phyloP scores from a whole-genome alignment of 2,797 vertebrate genomes.

The Botia almorhae region DNA sequence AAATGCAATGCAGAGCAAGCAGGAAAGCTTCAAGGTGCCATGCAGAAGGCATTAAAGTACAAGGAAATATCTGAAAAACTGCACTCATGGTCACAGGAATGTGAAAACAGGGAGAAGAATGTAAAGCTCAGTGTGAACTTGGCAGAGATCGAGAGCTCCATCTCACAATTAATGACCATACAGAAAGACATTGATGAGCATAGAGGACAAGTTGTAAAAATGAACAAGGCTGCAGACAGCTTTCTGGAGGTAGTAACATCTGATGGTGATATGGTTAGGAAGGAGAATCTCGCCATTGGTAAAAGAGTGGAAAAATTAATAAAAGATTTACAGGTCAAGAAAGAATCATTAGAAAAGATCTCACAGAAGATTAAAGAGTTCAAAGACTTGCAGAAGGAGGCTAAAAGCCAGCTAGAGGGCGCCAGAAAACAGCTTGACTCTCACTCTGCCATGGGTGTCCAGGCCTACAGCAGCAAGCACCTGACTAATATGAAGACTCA shows the following conservation, averaged over 20 bases:
- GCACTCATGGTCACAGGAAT: slow-evolving; percentile 86
- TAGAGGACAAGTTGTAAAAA: slow-evolving; percentile 85
- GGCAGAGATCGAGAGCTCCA: slow-evolving; percentile 78
- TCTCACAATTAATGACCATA: slow-evolving; percentile 84
- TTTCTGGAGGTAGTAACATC: slow-evolving; percentile 84
- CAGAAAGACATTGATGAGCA: slow-evolving; percentile 94
- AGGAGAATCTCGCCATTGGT: slow-evolving; percentile 79
- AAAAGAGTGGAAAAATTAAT: slow-evolving; percentile 82
- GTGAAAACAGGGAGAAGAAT: slow-evolving; percentile 75
- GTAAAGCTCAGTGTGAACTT: slow-evolving; percentile 82
- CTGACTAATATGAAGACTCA: slow-evolving; percentile 91
- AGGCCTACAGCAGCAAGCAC: slow-evolving; percentile 90
- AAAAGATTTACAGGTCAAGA: slow-evolving; percentile 86
- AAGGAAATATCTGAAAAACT: slow-evolving; percentile 85
- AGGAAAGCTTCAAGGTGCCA: slow-evolving; percentile 81
- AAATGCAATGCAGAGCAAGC: slow-evolving; percentile 80
- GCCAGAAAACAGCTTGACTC: slow-evolving; percentile 85
- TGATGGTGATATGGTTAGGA: slow-evolving; percentile 83
- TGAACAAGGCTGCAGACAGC: slow-evolving; percentile 83
- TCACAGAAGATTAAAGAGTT: slow-evolving; percentile 89
- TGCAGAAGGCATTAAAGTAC: slow-evolving; percentile 87
- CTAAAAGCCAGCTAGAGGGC: slow-evolving; percentile 82
- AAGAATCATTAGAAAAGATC: slow-evolving; percentile 86
- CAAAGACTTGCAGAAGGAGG: slow-evolving; percentile 85
- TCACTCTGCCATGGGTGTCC: slow-evolving; percentile 83